A percentile compares a stretch with the other conserved stretches of the same genome.
These are phyloP conservation scores for Microcebus jonahi DNA, from an alignment of 2,113 vertebrate species.

Conservation along the genomic window DNA sequence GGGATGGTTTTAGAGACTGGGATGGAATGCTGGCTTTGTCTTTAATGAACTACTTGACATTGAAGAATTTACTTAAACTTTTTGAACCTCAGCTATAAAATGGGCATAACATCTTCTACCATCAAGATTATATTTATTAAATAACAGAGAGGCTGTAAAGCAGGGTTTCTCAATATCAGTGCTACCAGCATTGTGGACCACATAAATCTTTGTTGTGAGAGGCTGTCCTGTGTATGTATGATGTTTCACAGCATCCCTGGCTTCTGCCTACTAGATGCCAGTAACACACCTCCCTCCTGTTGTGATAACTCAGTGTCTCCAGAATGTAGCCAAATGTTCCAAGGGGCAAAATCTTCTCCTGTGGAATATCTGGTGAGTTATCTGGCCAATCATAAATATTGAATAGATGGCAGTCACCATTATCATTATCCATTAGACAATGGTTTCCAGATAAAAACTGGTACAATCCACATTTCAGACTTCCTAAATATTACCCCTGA, in stretches of 20 bases:
- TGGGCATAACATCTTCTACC: not conserved
- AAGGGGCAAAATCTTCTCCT: not conserved
- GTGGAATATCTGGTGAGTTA: not conserved
- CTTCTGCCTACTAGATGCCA: not conserved
- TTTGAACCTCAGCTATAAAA: not conserved
- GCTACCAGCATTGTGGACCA: not conserved
- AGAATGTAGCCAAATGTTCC: not conserved
- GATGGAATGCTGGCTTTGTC: not conserved
- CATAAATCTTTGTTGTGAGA: not conserved
- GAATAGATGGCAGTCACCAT: not conserved
- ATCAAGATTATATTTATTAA: not conserved
- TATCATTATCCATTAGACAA: not conserved
- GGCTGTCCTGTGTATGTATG: not conserved
- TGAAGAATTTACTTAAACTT: not conserved
- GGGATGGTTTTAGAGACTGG: not conserved
- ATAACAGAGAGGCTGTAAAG: not conserved
- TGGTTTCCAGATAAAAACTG: not conserved
- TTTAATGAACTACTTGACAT: not conserved
- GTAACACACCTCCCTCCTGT: not conserved
- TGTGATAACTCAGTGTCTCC: not conserved
- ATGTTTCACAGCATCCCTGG: not conserved
- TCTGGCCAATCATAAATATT: not conserved
- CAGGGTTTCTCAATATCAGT: not conserved
- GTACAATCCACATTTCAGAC: not conserved
- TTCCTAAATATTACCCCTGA: not conserved